phyloP scores from a whole-genome alignment of 2,888 invertebrate genomes.

The Microchrysa polita region DNA sequence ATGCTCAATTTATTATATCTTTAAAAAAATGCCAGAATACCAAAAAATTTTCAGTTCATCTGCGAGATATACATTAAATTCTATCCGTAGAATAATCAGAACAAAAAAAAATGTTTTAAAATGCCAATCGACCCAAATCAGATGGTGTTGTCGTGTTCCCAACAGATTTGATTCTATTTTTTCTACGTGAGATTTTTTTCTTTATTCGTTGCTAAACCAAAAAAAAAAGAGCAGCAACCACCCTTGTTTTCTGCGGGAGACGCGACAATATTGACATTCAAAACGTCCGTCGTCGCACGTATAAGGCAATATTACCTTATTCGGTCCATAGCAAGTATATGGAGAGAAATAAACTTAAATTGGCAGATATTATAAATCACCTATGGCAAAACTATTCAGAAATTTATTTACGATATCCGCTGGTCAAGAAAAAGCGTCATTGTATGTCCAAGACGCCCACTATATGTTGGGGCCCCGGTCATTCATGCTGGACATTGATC shows the following conservation, averaged over 20 bases:
- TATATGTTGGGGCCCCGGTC: no score
- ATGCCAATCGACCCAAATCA: no score
- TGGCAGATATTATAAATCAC: constrained; percentile 22
- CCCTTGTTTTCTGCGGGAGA: no score
- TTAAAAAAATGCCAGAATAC: no score
- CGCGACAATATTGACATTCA: constrained; percentile 13
- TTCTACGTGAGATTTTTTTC: background rate
- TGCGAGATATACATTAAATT: no score
- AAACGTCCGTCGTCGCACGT: no score
- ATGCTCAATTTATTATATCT: no score
- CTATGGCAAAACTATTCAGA: background rate
- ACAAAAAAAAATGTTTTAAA: no score
- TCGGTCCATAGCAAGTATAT: background rate
- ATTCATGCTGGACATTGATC: constrained; percentile 27
- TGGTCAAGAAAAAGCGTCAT: background rate
- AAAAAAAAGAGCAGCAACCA: no score
- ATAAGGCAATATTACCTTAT: background rate
- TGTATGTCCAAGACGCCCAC: constrained; percentile 13
- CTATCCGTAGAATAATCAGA: no score
- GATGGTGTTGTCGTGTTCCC: background rate
- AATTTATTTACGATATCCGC: constrained; percentile 29
- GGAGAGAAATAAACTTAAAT: background rate
- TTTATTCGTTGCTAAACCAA: no score
- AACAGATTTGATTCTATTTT: background rate
- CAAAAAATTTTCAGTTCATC: no score